Evolutionary conservation across 1,140 invertebrate species (phyloP).

Genomic region (Leptonema lineaticorne): DNA sequence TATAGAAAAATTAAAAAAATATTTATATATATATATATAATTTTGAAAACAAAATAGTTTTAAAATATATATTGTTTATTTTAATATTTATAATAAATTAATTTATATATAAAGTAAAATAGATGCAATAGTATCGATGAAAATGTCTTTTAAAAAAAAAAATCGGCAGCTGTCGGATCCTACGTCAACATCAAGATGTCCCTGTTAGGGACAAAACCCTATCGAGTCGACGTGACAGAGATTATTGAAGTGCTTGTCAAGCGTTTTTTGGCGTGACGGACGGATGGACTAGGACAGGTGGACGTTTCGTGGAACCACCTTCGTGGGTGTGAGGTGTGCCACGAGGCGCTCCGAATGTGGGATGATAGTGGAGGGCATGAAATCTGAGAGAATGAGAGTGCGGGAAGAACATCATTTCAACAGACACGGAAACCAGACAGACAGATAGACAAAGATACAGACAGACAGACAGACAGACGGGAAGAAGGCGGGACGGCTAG

Average conservation of each 20-base stretch:
- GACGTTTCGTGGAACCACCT: conserved; percentile 5
- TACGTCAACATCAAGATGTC: conserved; percentile 17
- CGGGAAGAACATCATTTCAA: conserved; percentile 34
- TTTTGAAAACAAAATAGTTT: no score
- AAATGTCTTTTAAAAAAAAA: no score
- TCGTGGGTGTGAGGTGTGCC: not conserved
- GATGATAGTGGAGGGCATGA: not conserved
- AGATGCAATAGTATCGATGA: no score
- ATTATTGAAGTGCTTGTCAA: conserved; percentile 35
- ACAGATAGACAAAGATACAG: conserved; percentile 20
- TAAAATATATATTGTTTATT: no score
- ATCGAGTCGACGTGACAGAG: conserved; percentile 27
- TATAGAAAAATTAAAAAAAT: no score
- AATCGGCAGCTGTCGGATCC: conserved; percentile 21
- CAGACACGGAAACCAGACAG: conserved; percentile 35
- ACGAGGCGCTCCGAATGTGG: no score
- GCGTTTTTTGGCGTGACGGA: conserved; percentile 1
- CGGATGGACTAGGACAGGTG: conserved; percentile 18
- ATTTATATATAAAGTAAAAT: no score
- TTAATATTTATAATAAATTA: no score
- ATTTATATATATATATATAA: no score
- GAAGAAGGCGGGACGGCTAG: not conserved
- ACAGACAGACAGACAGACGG: conserved; percentile 28
- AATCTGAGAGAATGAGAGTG: conserved; percentile 2
- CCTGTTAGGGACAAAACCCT: conserved; percentile 20